These are phyloP conservation scores for Rhinichthys osculus DNA, from an alignment of 2,797 vertebrate genomes.

Conservation along the genomic window DNA sequence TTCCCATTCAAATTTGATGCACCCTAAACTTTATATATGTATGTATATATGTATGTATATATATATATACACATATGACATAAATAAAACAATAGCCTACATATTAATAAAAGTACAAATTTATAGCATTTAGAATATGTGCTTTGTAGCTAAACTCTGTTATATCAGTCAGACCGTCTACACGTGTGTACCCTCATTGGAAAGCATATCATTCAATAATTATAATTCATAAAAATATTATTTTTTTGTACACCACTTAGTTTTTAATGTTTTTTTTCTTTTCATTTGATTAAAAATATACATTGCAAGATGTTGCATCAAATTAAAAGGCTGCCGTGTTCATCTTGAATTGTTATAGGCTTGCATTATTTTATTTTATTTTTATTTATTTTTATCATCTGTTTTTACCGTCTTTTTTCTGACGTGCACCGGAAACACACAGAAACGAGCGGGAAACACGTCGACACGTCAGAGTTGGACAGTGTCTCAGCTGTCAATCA, in stretches of 20 bases:
- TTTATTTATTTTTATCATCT: too few relatives aligned
- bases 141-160: too few relatives aligned
- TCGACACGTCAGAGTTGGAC: not conserved
- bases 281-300: not conserved
- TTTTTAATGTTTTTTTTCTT: not conserved
- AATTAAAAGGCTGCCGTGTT: not conserved
- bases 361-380: too few relatives aligned
- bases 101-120: not conserved
- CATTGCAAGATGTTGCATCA: not conserved
- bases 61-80: too few relatives aligned
- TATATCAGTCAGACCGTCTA: too few relatives aligned
- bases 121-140: not conserved
- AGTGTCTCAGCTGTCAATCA: constrained; percentile 72
- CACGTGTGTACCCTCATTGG: too few relatives aligned
- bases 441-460: not conserved
- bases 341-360: not conserved
- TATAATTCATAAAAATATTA: not conserved
- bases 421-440: not conserved
- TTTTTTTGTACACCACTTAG: not conserved
- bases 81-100: too few relatives aligned
- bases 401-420: not conserved
- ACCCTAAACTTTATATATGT: too few relatives aligned
- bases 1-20: too few relatives aligned
- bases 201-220: too few relatives aligned
- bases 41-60: too few relatives aligned